Percentiles rank a stretch among this genome's conserved stretches.
These are phyloP conservation scores for Rhinichthys klamathensis DNA, from an alignment of 2,113 vertebrate genomes.

Conservation along the genomic window DNA sequence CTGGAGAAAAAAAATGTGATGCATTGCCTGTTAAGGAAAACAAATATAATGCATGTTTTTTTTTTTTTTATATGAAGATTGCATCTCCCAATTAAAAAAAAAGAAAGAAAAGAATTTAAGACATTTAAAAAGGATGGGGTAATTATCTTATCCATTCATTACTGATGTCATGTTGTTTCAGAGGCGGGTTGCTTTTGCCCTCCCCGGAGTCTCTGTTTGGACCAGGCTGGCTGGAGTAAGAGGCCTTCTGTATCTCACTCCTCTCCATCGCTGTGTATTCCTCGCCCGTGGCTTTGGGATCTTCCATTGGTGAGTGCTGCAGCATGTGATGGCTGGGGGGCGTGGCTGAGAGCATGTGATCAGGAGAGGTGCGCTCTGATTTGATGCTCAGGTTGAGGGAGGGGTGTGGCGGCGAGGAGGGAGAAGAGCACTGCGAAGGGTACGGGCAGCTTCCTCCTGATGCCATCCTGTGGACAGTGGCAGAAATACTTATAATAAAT, in stretches of 20 bases:
- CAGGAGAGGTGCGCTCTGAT: conserved; percentile 85
- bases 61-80: neutral
- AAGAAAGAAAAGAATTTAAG: neutral
- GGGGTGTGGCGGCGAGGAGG: conserved; percentile 67
- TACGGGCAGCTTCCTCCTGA: conserved; percentile 72
- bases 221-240: conserved; percentile 69
- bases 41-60: neutral
- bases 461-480: conserved; percentile 71
- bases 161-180: conserved; percentile 72
- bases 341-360: conserved; percentile 73
- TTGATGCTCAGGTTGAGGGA: conserved; percentile 85
- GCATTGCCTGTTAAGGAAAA: no score
- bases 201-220: conserved; percentile 65
- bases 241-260: conserved; percentile 74
- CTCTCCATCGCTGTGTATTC: conserved; percentile 62
- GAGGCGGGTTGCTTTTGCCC: conserved; percentile 64
- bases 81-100: neutral
- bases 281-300: conserved; percentile 59
- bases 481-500: neutral
- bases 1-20: neutral
- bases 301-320: conserved; percentile 68
- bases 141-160: conserved; percentile 89
- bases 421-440: conserved; percentile 68
- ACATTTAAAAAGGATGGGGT: neutral
- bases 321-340: conserved; percentile 69